Evolutionary conservation across 2,888 invertebrate genomes (phyloP).

Genomic region (Epinotia bilunana): DNA sequence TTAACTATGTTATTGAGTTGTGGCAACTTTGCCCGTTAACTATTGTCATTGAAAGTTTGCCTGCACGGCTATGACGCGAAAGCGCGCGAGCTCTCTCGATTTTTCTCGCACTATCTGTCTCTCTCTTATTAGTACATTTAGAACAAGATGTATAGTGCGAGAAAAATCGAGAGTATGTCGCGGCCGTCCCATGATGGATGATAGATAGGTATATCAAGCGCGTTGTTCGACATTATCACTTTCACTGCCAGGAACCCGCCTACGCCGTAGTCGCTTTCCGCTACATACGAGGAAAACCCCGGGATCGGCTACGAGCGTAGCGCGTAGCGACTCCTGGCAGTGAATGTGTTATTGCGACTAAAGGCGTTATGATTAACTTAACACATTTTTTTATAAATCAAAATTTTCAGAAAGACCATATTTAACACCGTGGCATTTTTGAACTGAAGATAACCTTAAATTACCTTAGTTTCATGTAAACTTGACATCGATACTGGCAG

Average conservation of each 20-base stretch:
- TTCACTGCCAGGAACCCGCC: no score
- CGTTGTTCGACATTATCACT: background rate
- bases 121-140: no score
- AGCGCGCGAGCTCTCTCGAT: no score
- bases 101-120: no score
- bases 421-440: constrained; percentile 16
- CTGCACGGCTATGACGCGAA: no score
- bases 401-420: constrained; percentile 24
- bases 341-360: background rate
- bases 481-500: constrained; percentile 68
- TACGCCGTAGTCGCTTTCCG: no score
- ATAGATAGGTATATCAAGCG: background rate
- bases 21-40: constrained; percentile 7
- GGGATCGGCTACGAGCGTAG: no score
- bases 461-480: constrained; percentile 51
- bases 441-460: constrained; percentile 38
- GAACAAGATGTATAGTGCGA: no score
- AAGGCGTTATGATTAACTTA: background rate
- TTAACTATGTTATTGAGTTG: background rate
- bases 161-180: no score
- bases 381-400: background rate
- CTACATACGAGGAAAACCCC: no score
- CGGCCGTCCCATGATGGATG: no score
- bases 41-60: constrained; percentile 7
- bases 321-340: no score